phyloP scores from a whole-genome alignment of 2,113 vertebrate species.

The Microcebus lehilahytsara region DNA sequence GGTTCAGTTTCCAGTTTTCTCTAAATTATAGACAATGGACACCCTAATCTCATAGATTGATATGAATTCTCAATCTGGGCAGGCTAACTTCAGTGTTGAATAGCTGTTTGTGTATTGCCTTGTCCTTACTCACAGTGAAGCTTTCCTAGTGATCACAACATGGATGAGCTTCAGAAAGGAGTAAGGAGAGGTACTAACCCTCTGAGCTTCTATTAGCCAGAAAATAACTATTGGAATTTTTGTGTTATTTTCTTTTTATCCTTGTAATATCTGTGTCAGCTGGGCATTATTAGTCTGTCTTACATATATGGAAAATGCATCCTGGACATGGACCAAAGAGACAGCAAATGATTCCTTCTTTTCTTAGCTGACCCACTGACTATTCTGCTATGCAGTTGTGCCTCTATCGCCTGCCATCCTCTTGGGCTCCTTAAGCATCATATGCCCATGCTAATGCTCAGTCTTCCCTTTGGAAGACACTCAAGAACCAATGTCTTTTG shows the following conservation, averaged over 20 bases:
- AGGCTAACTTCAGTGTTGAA: background rate
- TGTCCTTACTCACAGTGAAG: background rate
- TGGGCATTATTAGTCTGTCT: background rate
- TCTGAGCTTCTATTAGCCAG: background rate
- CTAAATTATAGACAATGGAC: background rate
- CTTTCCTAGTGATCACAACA: background rate
- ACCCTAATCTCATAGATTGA: background rate
- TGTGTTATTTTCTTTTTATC: background rate
- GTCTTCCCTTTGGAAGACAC: background rate
- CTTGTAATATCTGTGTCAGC: background rate
- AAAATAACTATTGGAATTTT: background rate
- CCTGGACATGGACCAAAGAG: background rate
- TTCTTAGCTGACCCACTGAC: background rate
- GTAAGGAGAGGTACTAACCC: background rate
- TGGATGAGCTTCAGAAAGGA: background rate
- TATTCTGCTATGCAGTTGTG: background rate
- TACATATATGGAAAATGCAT: background rate
- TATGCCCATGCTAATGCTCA: background rate
- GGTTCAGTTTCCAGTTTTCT: background rate
- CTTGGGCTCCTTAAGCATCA: background rate
- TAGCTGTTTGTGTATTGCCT: background rate
- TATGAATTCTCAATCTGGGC: background rate
- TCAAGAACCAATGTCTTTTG: background rate
- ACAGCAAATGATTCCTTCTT: background rate
- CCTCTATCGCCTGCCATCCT: fast-evolving